These are phyloP conservation scores for Allacma fusca DNA, from an alignment of 2,888 invertebrate genomes.

Conservation along the genomic window DNA sequence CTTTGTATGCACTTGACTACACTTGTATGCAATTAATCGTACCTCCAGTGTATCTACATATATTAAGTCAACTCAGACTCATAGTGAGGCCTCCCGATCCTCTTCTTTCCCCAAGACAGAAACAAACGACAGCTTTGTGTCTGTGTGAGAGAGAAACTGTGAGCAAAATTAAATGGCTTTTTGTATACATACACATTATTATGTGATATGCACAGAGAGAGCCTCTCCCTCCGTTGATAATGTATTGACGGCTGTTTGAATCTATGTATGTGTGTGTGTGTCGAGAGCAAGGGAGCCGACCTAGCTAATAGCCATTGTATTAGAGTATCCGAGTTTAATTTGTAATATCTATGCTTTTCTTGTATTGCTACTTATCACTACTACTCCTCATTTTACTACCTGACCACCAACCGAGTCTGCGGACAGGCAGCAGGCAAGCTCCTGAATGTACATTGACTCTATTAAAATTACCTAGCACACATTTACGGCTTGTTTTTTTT, in stretches of 20 bases:
- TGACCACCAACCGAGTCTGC: slow-evolving; percentile 35
- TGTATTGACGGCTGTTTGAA: slow-evolving; percentile 2
- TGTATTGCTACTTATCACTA: slow-evolving; percentile 39
- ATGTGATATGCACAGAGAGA: neutral
- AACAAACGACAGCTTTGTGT: neutral
- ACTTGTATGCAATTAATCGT: too few species aligned
- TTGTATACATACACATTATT: neutral
- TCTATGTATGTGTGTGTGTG: too few species aligned
- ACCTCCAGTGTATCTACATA: too few species aligned
- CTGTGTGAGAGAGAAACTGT: neutral
- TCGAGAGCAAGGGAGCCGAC: slow-evolving; percentile 20
- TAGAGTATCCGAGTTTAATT: slow-evolving; percentile 37
- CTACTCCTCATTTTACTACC: slow-evolving; percentile 23
- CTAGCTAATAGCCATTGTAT: slow-evolving; percentile 42
- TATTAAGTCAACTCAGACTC: too few species aligned
- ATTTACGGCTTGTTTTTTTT: slow-evolving; percentile 3
- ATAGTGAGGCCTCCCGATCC: neutral
- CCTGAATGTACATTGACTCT: slow-evolving; percentile 21
- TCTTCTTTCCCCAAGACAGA: neutral
- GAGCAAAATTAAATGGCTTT: slow-evolving; percentile 3
- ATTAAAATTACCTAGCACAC: slow-evolving; percentile 9
- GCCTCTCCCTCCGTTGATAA: neutral
- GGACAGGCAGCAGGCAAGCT: slow-evolving; percentile 38
- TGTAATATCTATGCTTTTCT: slow-evolving; percentile 42
- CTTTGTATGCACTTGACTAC: too few species aligned